These are phyloP conservation scores for Macrosoma leucophasiata DNA, from an alignment of 2,888 invertebrate species.

Conservation along the genomic window DNA sequence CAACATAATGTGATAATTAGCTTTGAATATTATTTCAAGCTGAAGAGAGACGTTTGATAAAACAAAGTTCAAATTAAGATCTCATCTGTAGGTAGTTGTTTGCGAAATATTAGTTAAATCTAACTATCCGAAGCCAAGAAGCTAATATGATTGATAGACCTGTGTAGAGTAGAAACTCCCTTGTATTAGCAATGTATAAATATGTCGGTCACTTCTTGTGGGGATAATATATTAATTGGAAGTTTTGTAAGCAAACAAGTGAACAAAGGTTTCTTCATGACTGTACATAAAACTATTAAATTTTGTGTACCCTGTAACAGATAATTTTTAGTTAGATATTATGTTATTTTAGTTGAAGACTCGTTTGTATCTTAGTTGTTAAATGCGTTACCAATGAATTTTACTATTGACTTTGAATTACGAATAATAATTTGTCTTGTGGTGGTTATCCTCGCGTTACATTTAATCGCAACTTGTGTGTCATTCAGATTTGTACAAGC, in stretches of 20 bases:
- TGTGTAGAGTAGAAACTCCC: slow-evolving; percentile 29
- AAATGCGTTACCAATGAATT: slow-evolving; percentile 72
- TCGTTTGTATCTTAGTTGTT: slow-evolving; percentile 58
- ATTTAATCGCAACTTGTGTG: slow-evolving; percentile 9
- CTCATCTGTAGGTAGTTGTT: slow-evolving; percentile 69
- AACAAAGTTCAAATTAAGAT: slow-evolving; percentile 72
- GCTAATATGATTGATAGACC: slow-evolving; percentile 53
- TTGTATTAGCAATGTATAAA: not conserved
- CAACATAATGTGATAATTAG: slow-evolving; percentile 63
- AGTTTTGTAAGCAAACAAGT: too few relatives aligned
- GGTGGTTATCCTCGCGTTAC: slow-evolving; percentile 3
- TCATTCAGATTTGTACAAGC: not conserved
- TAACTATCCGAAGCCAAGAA: slow-evolving; percentile 70
- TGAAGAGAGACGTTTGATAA: slow-evolving; percentile 52
- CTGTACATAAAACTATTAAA: too few relatives aligned
- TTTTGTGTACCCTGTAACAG: too few relatives aligned
- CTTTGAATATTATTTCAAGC: slow-evolving; percentile 50
- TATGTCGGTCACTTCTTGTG: not conserved
- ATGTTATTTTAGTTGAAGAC: slow-evolving; percentile 44
- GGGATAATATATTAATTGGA: too few relatives aligned
- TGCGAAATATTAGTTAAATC: slow-evolving; percentile 63
- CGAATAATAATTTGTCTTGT: slow-evolving; percentile 4
- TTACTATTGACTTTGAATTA: slow-evolving; percentile 32
- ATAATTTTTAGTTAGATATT: slow-evolving; percentile 24
- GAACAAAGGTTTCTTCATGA: too few relatives aligned